Evolutionary conservation across 2,797 vertebrate species (phyloP), one percentile per base, ranked within the genome.

Genomic region (Crypturellus tataupa): DNA sequence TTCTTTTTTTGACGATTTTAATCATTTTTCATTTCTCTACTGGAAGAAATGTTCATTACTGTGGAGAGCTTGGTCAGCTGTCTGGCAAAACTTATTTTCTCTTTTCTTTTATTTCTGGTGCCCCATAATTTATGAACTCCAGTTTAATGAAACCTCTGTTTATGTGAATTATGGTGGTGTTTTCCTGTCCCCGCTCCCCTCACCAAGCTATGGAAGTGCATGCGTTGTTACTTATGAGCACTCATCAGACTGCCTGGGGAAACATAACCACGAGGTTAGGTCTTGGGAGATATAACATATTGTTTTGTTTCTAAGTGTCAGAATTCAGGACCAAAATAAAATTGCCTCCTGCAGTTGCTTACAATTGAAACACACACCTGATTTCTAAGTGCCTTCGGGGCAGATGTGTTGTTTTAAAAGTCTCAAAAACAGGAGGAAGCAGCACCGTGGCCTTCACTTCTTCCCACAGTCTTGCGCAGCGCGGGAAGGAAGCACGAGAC

Each of bases 11-110:
- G 20, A 33, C 42, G 85, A 21, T 95, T 94, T 81, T 95, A 93
- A 94, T 96, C 3, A 71, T 85, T 93, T 95, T 80, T 64, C 47
- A 9, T 83, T 95, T 92, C 76, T 68, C 67, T 88, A 60, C 53
- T 27, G 47, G 73, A 97, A 97, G 87, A 62, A 62, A 20, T 65
- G 42, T 40, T 42, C 35, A 4, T 83, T 96, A 92, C 87, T 67
- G 40, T 35, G 18, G 64, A 44, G 6, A 76, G 10, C 23, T 25
- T n/a, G 56, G 56, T 94, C 85, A 96, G 55, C 80, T 88, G n/a
- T 44, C 76, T 37, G 78, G 17, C 6, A 87, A 87, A 89, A 37
- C 14, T 70, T 49, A 24, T 47, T 96, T 86, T 65, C 11, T 91
- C 87, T 88, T 84, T 69, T 58, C 16, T 72, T 73, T 24, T 21